These are phyloP conservation scores for Pogonocichla stellata DNA, from an alignment of 2,113 vertebrate species.

Conservation along the genomic window DNA sequence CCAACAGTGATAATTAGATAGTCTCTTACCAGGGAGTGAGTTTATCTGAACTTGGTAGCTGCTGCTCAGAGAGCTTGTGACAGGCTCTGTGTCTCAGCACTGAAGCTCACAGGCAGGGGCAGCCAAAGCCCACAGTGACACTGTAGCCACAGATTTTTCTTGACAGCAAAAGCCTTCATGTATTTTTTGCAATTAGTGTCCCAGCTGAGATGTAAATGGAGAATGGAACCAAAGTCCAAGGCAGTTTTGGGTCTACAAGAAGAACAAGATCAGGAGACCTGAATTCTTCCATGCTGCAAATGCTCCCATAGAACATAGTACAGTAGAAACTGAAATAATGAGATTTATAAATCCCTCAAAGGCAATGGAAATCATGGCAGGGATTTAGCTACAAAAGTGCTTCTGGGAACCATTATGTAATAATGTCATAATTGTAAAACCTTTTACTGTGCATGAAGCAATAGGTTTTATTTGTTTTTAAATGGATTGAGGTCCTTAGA, in stretches of 20 bases:
- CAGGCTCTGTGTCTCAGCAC: not conserved
- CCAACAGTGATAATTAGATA: not conserved
- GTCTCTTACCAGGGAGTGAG: not conserved
- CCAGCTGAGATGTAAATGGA: not conserved
- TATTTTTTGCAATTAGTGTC: not conserved
- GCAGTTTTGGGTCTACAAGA: not conserved
- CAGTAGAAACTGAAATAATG: not conserved
- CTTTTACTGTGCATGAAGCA: not conserved
- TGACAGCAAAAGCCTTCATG: not conserved
- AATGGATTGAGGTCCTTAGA: not conserved
- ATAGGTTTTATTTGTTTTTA: conserved; percentile 13
- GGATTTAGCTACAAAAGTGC: not conserved
- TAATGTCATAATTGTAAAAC: conserved; percentile 18
- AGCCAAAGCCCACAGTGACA: not conserved
- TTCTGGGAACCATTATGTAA: conserved; percentile 28
- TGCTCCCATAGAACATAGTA: not conserved
- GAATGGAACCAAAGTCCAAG: not conserved
- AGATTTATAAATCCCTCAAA: conserved; percentile 4
- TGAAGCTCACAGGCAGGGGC: not conserved
- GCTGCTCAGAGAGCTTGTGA: not conserved
- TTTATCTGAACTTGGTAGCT: not conserved
- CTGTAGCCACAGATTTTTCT: not conserved
- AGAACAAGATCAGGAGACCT: not conserved
- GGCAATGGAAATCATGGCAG: conserved; percentile 1
- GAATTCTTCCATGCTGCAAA: not conserved